Evolutionary conservation across 1,140 invertebrate genomes (phyloP).

Genomic region (Aphelinus certus): DNA sequence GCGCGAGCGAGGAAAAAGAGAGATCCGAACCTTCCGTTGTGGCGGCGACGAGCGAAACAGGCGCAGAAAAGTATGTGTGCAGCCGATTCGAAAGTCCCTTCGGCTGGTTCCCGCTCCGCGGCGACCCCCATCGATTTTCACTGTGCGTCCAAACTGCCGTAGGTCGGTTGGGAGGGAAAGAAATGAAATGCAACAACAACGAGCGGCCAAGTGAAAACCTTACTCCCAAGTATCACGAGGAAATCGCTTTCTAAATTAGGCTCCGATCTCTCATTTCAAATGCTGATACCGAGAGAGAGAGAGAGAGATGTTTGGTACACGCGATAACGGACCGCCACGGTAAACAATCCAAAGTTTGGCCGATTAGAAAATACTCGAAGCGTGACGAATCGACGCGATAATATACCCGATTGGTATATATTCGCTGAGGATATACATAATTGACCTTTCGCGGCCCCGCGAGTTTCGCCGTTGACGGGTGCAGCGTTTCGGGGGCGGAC

Average conservation of each 20-base stretch:
- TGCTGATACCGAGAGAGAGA: too few relatives aligned
- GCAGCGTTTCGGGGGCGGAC: not conserved
- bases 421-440: too few relatives aligned
- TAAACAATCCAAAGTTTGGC: too few relatives aligned
- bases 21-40: not conserved
- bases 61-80: constrained; percentile 42
- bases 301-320: too few relatives aligned
- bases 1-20: not conserved
- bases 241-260: constrained; percentile 1
- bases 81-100: constrained; percentile 52
- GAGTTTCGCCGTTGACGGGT: not conserved
- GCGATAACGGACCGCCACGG: too few relatives aligned
- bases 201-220: not conserved
- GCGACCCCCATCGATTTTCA: constrained; percentile 46
- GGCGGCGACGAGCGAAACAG: constrained; percentile 10
- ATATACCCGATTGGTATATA: too few relatives aligned
- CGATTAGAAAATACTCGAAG: too few relatives aligned
- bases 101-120: constrained; percentile 14
- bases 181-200: too few relatives aligned
- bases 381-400: too few relatives aligned
- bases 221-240: not conserved
- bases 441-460: too few relatives aligned
- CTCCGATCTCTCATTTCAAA: constrained; percentile 5
- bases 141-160: not conserved
- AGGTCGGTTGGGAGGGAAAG: too few relatives aligned